Evolutionary conservation across 2,113 vertebrate genomes (phyloP).

Genomic region (Poeciliopsis occidentalis): DNA sequence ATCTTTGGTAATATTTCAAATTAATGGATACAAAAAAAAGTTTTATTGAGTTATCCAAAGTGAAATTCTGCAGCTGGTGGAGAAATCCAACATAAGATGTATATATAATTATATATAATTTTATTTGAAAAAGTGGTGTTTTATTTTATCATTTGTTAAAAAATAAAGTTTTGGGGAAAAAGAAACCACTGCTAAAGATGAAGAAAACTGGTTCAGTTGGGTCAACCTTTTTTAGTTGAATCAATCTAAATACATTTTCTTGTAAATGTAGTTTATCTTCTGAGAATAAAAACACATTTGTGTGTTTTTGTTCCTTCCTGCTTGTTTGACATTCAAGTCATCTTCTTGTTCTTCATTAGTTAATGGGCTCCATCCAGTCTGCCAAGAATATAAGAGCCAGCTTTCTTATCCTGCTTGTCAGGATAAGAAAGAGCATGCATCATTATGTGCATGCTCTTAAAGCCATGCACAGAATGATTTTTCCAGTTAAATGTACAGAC

Average conservation of each 20-base stretch:
- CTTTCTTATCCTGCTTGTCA: conserved; percentile 5
- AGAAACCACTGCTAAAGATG: background rate
- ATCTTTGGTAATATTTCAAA: background rate
- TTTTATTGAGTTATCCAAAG: background rate
- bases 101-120: too few relatives aligned
- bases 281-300: background rate
- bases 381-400: conserved; percentile 10
- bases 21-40: background rate
- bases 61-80: background rate
- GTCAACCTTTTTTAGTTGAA: background rate
- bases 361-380: conserved; percentile 18
- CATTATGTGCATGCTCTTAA: background rate
- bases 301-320: background rate
- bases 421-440: too few relatives aligned
- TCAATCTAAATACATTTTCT: background rate
- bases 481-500: conserved; percentile 28
- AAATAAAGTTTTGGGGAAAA: too few relatives aligned
- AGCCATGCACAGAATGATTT: background rate
- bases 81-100: background rate
- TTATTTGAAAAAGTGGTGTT: too few relatives aligned
- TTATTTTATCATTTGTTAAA: too few relatives aligned
- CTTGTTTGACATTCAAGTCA: background rate
- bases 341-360: conserved; percentile 6
- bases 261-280: background rate
- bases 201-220: background rate